A percentile compares a stretch with the other conserved stretches of the same genome.
Evolutionary conservation across 2,797 vertebrate species (phyloP).

Genomic region (Taenioides sp.): DNA sequence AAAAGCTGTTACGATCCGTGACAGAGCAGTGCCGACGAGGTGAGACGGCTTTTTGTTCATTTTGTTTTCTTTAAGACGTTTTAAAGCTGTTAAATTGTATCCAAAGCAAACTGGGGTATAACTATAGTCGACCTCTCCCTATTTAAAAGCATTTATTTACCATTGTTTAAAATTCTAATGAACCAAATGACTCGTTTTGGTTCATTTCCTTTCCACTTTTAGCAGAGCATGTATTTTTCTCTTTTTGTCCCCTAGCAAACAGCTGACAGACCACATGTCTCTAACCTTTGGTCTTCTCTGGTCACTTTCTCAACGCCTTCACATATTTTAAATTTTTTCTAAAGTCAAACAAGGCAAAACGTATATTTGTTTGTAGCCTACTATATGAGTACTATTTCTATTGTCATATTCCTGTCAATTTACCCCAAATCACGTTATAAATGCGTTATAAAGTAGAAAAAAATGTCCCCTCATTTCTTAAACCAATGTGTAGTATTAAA

Average conservation of each 20-base stretch:
- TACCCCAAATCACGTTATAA: neutral
- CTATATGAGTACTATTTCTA: neutral
- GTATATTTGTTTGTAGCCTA: too few species aligned
- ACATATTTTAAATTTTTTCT: neutral
- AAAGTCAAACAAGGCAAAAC: neutral
- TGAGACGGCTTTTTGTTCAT: conserved; percentile 48
- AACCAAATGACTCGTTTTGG: fast-evolving
- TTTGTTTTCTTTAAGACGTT: neutral
- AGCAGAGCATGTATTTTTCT: neutral
- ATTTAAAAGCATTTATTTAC: neutral
- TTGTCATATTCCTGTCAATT: too few species aligned
- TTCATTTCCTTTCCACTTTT: neutral
- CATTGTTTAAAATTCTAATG: neutral
- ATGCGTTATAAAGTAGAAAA: neutral
- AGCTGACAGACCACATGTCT: conserved; percentile 3
- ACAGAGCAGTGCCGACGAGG: conserved; percentile 56
- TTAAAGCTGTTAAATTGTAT: conserved; percentile 13
- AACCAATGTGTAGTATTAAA: too few species aligned
- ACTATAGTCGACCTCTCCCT: neutral
- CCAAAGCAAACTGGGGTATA: neutral
- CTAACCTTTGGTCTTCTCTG: conserved; percentile 21
- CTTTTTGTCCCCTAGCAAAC: neutral
- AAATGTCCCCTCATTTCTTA: too few species aligned
- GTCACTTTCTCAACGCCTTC: neutral
- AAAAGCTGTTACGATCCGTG: conserved; percentile 32